Conservation (phyloP, 2,888 invertebrate genomes). For the Busseola fusca region DNA sequence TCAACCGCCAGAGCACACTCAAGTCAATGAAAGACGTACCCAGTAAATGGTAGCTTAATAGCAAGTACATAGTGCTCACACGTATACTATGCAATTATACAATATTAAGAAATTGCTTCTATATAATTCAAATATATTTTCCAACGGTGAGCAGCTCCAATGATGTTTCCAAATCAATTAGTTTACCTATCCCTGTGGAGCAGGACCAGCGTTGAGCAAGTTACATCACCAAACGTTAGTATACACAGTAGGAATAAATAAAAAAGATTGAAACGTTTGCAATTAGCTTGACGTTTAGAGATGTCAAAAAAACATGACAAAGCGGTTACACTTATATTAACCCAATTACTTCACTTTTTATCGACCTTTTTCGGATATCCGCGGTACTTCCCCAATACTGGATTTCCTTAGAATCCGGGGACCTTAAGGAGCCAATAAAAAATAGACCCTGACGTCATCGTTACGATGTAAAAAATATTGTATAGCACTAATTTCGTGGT, state of each 20-base stretch:
- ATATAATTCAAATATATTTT: too few species aligned
- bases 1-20: too few species aligned
- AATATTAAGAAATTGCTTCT: too few species aligned
- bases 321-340: not conserved
- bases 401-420: conserved; percentile 2
- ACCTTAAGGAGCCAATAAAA: conserved; percentile 1
- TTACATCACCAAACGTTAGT: not conserved
- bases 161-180: too few species aligned
- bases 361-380: conserved; percentile 30
- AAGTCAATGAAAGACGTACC: too few species aligned
- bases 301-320: not conserved
- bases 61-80: too few species aligned
- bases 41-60: too few species aligned
- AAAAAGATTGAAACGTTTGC: not conserved
- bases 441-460: conserved; percentile 28
- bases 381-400: conserved; percentile 29
- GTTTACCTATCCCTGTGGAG: too few species aligned
- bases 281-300: not conserved
- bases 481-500: not conserved
- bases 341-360: conserved; percentile 17
- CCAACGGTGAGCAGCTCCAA: too few species aligned
- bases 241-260: not conserved
- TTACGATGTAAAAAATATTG: not conserved
- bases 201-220: too few species aligned
- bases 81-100: too few species aligned